A percentile compares a stretch with the other conserved stretches of the same genome.
phyloP scores from a whole-genome alignment of 2,113 vertebrate genomes.

The Cepphus grylle region DNA sequence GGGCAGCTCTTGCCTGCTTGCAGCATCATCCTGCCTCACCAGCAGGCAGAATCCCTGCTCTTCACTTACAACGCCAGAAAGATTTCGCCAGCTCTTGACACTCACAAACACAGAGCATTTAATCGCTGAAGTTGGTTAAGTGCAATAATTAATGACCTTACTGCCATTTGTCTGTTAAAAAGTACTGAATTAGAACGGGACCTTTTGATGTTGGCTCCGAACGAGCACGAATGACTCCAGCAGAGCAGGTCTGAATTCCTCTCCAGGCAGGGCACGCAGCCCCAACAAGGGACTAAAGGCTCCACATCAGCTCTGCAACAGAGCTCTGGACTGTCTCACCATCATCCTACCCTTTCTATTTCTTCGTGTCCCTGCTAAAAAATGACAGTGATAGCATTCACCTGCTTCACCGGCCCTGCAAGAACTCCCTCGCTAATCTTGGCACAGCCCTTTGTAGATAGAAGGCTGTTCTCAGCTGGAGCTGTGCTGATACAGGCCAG shows the following conservation, averaged over 20 bases:
- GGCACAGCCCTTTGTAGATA: neutral
- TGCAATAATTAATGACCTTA: slow-evolving; percentile 18
- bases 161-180: neutral
- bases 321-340: neutral
- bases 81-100: neutral
- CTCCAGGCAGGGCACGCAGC: neutral
- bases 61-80: neutral
- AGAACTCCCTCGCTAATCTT: neutral
- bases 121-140: neutral
- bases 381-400: neutral
- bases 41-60: neutral
- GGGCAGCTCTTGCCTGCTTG: neutral
- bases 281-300: neutral
- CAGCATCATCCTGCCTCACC: neutral
- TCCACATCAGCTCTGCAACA: neutral
- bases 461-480: neutral
- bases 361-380: neutral
- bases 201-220: slow-evolving; percentile 37
- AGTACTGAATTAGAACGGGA: neutral
- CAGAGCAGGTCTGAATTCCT: slow-evolving; percentile 19
- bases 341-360: neutral
- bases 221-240: neutral
- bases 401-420: neutral
- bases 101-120: neutral
- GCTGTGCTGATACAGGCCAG: neutral